Evolutionary conservation across 2,113 vertebrate species (phyloP).

Genomic region (Protomyctophum bolini): DNA sequence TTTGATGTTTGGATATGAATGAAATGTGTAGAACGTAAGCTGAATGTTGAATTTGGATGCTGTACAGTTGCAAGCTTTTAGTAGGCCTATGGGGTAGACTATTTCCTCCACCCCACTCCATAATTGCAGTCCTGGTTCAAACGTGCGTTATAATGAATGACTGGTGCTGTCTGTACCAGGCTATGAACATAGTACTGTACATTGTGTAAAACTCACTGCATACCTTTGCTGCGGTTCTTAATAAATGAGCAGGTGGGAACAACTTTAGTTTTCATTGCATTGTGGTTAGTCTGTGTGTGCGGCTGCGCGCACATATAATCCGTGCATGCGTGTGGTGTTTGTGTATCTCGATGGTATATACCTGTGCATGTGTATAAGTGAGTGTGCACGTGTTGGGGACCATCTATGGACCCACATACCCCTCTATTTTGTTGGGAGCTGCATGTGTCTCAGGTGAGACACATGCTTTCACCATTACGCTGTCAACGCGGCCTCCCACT

Average conservation of each 20-base stretch:
- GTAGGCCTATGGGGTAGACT: not conserved
- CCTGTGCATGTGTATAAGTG: no score
- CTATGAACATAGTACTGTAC: not conserved
- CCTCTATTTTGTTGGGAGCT: not conserved
- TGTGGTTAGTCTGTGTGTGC: not conserved
- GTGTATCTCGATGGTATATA: no score
- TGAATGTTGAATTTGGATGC: not conserved
- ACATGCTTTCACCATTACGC: not conserved
- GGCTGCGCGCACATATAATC: not conserved
- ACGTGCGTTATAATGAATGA: constrained; percentile 8
- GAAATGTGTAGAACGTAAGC: not conserved
- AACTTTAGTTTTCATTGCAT: constrained; percentile 8
- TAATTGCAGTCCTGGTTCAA: no score
- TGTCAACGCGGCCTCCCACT: constrained; percentile 5
- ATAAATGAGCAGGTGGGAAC: constrained; percentile 59
- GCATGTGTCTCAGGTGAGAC: constrained; percentile 30
- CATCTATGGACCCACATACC: no score
- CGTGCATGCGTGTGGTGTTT: no score
- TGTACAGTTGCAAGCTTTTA: not conserved
- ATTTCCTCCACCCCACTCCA: not conserved
- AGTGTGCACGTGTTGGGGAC: not conserved
- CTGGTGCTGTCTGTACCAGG: not conserved
- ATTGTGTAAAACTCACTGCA: not conserved
- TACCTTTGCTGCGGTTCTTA: constrained; percentile 17
- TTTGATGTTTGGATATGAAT: no score